Percentiles rank a stretch among this genome's conserved stretches.
These are phyloP conservation scores for Tauraco erythrolophus DNA, from an alignment of 2,113 vertebrate genomes.

Conservation along the genomic window DNA sequence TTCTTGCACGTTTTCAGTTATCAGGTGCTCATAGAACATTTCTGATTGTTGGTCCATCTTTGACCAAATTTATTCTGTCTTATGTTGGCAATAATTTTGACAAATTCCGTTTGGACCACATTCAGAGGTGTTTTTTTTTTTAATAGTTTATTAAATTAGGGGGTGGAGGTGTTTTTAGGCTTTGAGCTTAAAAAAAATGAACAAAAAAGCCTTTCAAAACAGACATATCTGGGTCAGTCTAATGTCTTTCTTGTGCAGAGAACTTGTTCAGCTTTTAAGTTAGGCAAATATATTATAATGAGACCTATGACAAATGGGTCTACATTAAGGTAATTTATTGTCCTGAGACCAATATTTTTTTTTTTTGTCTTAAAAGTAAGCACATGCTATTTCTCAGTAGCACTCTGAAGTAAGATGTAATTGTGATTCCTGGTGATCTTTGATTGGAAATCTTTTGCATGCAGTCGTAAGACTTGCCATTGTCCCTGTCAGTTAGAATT, in stretches of 20 bases:
- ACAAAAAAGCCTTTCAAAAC: not conserved
- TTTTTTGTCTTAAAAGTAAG: not conserved
- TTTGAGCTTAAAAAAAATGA: not conserved
- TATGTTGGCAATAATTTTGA: not conserved
- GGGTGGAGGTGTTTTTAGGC: not conserved
- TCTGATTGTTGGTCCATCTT: not conserved
- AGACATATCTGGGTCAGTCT: not conserved
- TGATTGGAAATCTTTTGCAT: not conserved
- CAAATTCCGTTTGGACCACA: not conserved
- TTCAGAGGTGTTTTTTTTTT: not conserved
- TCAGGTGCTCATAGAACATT: not conserved
- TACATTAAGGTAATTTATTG: not conserved
- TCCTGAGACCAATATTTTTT: not conserved
- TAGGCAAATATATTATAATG: not conserved
- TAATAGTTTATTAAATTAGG: not conserved
- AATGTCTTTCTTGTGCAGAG: not conserved
- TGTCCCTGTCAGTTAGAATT: not conserved
- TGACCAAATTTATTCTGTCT: not conserved
- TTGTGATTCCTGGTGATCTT: not conserved
- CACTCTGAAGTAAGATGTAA: not conserved
- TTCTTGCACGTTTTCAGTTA: not conserved
- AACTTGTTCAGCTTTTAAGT: not conserved
- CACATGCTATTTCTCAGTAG: not conserved
- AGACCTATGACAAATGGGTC: not conserved
- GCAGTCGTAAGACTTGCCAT: not conserved